Percentiles rank a stretch among this genome's conserved stretches.
Evolutionary conservation across 2,113 vertebrate genomes (phyloP).

Genomic region (Pavo muticus): DNA sequence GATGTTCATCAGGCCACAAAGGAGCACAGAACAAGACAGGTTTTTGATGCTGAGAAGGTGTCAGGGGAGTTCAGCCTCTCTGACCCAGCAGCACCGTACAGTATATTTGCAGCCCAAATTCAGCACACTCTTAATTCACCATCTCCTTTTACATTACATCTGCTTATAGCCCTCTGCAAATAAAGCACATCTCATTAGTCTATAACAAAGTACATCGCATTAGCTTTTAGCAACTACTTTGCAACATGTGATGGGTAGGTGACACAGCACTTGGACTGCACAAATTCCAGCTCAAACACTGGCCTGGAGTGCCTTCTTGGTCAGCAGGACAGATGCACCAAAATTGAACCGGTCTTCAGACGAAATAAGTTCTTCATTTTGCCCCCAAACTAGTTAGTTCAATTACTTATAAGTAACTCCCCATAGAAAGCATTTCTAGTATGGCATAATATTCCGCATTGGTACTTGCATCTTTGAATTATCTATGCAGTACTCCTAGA

Average conservation of each 20-base stretch:
- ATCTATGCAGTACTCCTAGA: neutral
- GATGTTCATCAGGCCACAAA: fast-evolving
- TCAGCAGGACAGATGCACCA: neutral
- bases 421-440: neutral
- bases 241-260: neutral
- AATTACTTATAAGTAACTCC: neutral
- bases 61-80: neutral
- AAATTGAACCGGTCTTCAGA: neutral
- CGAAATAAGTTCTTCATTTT: neutral
- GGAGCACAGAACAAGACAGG: neutral
- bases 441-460: neutral
- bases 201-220: neutral
- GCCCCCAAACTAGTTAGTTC: neutral
- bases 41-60: neutral
- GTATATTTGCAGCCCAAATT: fast-evolving
- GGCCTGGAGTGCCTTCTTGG: neutral
- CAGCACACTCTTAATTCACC: neutral
- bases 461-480: neutral
- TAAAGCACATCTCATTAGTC: neutral
- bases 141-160: neutral
- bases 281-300: fast-evolving
- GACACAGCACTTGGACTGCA: neutral
- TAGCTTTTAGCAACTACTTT: neutral
- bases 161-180: neutral
- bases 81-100: fast-evolving